Percentiles rank a stretch among this genome's conserved stretches.
These are phyloP conservation scores for Drosophila micromelanica DNA, from an alignment of 1,140 invertebrate species.

Conservation along the genomic window DNA sequence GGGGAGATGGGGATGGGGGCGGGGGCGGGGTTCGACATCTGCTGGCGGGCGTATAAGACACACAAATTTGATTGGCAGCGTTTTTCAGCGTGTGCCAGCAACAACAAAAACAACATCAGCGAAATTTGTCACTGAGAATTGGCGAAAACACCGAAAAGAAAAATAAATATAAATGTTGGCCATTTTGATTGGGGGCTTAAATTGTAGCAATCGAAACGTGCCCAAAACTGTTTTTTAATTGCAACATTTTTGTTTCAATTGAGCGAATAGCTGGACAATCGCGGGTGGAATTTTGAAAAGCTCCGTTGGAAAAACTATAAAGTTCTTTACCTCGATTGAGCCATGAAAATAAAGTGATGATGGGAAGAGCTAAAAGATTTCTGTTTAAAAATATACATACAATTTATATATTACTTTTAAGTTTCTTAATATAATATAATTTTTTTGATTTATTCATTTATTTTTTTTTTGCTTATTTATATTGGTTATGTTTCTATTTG, in stretches of 20 bases:
- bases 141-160: constrained; percentile 4
- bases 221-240: not conserved
- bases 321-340: no score
- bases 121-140: constrained; percentile 41
- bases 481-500: no score
- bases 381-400: no score
- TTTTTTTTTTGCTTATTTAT: no score
- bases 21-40: not conserved
- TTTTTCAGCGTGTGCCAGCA: constrained; percentile 30
- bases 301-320: no score
- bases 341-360: no score
- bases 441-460: no score
- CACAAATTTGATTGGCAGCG: constrained; percentile 38
- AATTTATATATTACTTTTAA: no score
- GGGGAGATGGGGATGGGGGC: not conserved
- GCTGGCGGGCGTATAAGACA: constrained; percentile 11
- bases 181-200: constrained; percentile 20
- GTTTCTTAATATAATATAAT: no score
- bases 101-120: constrained; percentile 3
- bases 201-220: constrained; percentile 5
- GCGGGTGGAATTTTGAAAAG: no score
- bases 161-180: constrained; percentile 6
- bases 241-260: not conserved
- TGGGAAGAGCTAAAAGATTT: no score
- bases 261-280: no score